Evolutionary conservation across 1,140 invertebrate species (phyloP).

Genomic region (Lepidurus arcticus): DNA sequence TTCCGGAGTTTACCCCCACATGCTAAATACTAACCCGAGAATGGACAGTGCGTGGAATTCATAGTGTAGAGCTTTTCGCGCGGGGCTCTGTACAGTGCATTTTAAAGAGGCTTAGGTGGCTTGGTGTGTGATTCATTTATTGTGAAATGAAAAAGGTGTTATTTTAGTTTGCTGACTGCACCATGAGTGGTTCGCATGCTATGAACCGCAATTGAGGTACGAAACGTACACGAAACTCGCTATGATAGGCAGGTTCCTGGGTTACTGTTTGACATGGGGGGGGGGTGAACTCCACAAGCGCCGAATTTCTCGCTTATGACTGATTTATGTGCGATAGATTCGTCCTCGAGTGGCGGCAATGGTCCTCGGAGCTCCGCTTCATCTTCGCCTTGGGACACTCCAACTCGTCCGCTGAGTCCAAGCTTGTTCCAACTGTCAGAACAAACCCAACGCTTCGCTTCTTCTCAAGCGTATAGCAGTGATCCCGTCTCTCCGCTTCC

Average conservation of each 20-base stretch:
- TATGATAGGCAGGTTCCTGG: no score
- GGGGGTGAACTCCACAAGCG: no score
- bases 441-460: slow-evolving; percentile 11
- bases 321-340: background rate
- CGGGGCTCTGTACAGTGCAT: no score
- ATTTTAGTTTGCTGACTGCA: no score
- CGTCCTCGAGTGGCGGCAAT: background rate
- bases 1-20: background rate
- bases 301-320: background rate
- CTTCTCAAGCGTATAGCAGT: background rate
- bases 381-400: background rate
- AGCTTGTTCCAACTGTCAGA: background rate
- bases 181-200: no score
- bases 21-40: background rate
- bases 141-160: no score
- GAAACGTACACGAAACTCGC: no score
- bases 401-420: background rate
- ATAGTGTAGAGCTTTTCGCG: no score
- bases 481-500: background rate
- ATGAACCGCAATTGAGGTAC: no score
- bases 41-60: background rate
- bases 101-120: no score
- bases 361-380: background rate
- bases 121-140: no score
- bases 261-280: no score